phyloP scores from a whole-genome alignment of 2,797 vertebrate genomes.

The Thamnophis elegans region DNA sequence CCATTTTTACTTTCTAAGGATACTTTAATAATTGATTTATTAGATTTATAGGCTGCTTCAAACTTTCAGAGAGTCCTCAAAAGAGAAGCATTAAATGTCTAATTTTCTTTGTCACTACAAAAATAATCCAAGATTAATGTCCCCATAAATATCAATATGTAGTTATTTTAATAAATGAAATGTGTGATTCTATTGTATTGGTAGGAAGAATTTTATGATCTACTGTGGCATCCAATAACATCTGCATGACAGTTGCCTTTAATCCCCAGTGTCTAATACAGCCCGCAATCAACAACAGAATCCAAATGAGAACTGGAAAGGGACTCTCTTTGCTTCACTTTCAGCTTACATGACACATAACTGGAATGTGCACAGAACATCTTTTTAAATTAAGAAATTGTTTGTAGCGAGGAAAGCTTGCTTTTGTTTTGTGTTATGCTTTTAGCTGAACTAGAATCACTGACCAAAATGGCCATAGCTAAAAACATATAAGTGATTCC shows the following conservation, averaged over 20 bases:
- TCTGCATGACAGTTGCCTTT: background rate
- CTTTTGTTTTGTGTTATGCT: slow-evolving; percentile 22
- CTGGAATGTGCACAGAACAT: slow-evolving; percentile 57
- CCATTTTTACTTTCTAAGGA: background rate
- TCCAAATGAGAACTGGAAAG: background rate
- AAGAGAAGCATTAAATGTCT: background rate
- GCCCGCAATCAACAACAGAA: background rate
- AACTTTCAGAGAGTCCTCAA: background rate
- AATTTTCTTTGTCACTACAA: background rate
- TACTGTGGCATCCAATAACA: background rate
- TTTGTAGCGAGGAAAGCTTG: slow-evolving; percentile 28
- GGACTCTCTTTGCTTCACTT: background rate
- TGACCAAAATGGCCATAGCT: slow-evolving; percentile 58
- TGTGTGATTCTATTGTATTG: slow-evolving; percentile 14
- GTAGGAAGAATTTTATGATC: slow-evolving; percentile 15
- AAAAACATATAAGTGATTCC: slow-evolving; percentile 60
- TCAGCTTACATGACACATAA: slow-evolving; percentile 54
- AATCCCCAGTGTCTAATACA: background rate
- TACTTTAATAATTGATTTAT: background rate
- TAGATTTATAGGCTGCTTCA: background rate
- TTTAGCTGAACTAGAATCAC: slow-evolving; percentile 62
- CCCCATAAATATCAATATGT: background rate
- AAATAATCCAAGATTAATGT: background rate
- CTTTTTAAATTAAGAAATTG: slow-evolving; percentile 64
- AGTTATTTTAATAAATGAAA: background rate